Evolutionary conservation across 2,888 invertebrate species (phyloP), one percentile per base, ranked within the genome.

Genomic region (Azorinus chamasolen): DNA sequence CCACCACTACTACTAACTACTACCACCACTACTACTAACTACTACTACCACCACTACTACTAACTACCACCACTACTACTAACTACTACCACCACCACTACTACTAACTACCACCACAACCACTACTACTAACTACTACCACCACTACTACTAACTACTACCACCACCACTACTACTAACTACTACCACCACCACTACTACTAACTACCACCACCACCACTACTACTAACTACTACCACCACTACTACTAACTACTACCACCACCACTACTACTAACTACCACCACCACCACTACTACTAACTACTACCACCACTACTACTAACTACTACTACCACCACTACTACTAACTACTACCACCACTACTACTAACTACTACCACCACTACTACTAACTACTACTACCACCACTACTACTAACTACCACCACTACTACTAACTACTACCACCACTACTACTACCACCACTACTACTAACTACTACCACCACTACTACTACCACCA

Each of bases 31-130:
- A 37, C 18, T 57, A 57, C 57, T 57, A n/a, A 57, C 41, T 41
- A 39, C 57, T 57, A 41, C 57, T 57, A 57, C 39, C 39, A 41
- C 57, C 18, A 57, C 57, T 57, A 39, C 57, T 57, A 39, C 57
- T 57, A n/a, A 57, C 57, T 57, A 57, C 39, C 37, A 39, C 39
- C 39, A 39, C 57, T 57, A 39, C 39, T 55, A 55, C 55, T 55
- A 37, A 8, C 14, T n/a, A n/a, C 45, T 45, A 45, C 20, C 4
- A 18, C 45, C 14, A 8, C 45, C 14, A 8, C 45, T 45, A 8
- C 45, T 45, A 45, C 45, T 8, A n/a, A 20, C 14, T 14, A 45
- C 45, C 14, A 8, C 45, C 14, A 41, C 41, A 45, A 45, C 45
- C 14, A 45, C 45, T 45, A 18, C 45, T 45, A 45, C 45, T 45